Conservation (phyloP, 2,797 vertebrate genomes). For the Perdix hodgsoniae region DNA sequence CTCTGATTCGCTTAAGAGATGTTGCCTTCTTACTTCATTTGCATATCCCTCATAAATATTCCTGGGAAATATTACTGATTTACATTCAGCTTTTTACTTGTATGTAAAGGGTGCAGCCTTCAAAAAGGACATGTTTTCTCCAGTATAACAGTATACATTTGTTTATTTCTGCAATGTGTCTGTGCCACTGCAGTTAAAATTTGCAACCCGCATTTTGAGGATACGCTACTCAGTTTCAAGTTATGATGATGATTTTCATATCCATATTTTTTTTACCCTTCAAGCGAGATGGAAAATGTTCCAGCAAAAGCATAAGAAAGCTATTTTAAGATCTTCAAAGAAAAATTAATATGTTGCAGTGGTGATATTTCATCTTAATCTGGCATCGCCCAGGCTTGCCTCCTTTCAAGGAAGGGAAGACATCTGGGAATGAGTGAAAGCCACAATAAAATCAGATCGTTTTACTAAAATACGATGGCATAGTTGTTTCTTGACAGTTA, state of each 20-base stretch:
- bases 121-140: slow-evolving; percentile 70
- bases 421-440: slow-evolving; percentile 72
- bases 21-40: slow-evolving; percentile 77
- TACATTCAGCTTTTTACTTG: slow-evolving; percentile 73
- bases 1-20: slow-evolving; percentile 72
- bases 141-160: slow-evolving; percentile 64
- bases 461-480: slow-evolving; percentile 56
- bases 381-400: slow-evolving; percentile 62
- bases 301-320: slow-evolving; percentile 63
- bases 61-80: slow-evolving; percentile 77
- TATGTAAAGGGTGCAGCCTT: slow-evolving; percentile 72
- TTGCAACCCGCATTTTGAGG: slow-evolving; percentile 68
- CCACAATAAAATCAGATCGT: slow-evolving; percentile 66
- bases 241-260: slow-evolving; percentile 60
- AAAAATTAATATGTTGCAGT: slow-evolving; percentile 70
- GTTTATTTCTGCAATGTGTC: slow-evolving; percentile 66
- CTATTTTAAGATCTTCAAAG: slow-evolving; percentile 67
- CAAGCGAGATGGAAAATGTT: slow-evolving; percentile 66
- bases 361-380: slow-evolving; percentile 73
- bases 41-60: slow-evolving; percentile 79
- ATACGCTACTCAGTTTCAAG: slow-evolving; percentile 52
- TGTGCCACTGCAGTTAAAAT: slow-evolving; percentile 50
- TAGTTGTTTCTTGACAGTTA: slow-evolving; percentile 64
- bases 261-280: slow-evolving; percentile 34
- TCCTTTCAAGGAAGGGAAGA: slow-evolving; percentile 71